These are phyloP conservation scores for Spodoptera exigua DNA, from an alignment of 2,888 invertebrate species.

Conservation along the genomic window DNA sequence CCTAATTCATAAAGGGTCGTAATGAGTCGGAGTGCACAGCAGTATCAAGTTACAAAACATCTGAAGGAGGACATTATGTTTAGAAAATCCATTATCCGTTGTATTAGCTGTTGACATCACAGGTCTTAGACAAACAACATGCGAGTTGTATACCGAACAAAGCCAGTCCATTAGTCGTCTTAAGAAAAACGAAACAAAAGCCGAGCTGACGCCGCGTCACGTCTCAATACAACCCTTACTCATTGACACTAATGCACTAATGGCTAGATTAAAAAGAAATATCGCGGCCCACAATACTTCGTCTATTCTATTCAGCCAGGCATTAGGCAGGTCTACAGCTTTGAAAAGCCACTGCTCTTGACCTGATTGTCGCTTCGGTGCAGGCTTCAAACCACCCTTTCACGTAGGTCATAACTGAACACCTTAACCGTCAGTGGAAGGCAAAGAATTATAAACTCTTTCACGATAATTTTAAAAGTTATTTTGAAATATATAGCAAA, in stretches of 20 bases:
- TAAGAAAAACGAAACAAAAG: constrained; percentile 14
- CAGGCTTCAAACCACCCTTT: constrained; percentile 12
- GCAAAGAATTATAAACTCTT: constrained; percentile 1
- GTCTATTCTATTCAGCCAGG: background rate
- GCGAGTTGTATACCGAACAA: constrained; percentile 1
- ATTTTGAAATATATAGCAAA: background rate
- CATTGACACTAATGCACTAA: constrained; percentile 3
- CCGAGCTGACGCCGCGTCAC: background rate
- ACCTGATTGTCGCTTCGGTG: constrained; percentile 25
- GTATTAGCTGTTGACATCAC: background rate
- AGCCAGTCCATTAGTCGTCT: constrained; percentile 4
- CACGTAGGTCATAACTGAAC: constrained; percentile 2
- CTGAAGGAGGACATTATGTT: background rate
- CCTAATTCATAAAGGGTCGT: no score
- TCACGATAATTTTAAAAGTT: rapidly evolving
- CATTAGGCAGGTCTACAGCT: background rate
- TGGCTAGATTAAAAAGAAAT: constrained; percentile 9
- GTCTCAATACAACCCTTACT: constrained; percentile 7
- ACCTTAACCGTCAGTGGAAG: background rate
- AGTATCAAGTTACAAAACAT: constrained; percentile 10
- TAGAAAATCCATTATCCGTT: constrained; percentile 1
- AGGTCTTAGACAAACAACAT: constrained; percentile 4
- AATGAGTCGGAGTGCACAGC: background rate
- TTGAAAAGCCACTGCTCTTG: constrained; percentile 14
- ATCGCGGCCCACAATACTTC: background rate